Percentiles rank a stretch among this genome's conserved stretches.
Conservation (phyloP, 2,797 vertebrate genomes). For the Zenarchopterus dispar region DNA sequence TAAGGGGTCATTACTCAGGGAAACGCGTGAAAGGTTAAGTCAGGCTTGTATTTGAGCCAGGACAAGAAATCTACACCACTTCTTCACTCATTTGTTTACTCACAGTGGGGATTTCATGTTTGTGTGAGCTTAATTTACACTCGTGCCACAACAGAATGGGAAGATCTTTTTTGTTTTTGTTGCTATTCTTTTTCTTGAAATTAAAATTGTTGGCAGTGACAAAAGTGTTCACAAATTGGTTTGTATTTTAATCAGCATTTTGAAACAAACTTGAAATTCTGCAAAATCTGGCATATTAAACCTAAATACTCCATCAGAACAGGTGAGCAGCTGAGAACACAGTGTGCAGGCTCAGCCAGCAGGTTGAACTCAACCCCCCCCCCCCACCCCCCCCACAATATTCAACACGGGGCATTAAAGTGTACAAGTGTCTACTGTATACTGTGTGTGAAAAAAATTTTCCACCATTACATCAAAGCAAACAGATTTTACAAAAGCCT, state of each 20-base stretch:
- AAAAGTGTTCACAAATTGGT: not conserved
- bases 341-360: not conserved
- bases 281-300: not conserved
- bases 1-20: not conserved
- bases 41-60: not conserved
- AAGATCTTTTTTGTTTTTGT: not conserved
- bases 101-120: conserved; percentile 7
- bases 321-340: conserved; percentile 14
- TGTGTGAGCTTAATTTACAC: too few species aligned
- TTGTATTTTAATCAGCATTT: not conserved
- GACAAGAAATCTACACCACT: conserved; percentile 1
- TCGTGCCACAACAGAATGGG: too few species aligned
- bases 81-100: conserved; percentile 15
- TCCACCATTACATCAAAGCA: not conserved
- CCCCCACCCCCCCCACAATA: too few species aligned
- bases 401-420: too few species aligned
- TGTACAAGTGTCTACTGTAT: conserved; percentile 3
- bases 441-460: conserved; percentile 1
- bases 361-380: too few species aligned
- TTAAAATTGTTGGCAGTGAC: not conserved
- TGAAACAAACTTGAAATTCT: not conserved
- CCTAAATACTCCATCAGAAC: not conserved
- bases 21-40: conserved; percentile 15
- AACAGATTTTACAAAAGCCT: too few species aligned
- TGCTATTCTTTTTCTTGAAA: too few species aligned